Percentiles rank a stretch among this genome's conserved stretches.
phyloP scores from a whole-genome alignment of 2,113 vertebrate genomes.

The Microtus oregoni region DNA sequence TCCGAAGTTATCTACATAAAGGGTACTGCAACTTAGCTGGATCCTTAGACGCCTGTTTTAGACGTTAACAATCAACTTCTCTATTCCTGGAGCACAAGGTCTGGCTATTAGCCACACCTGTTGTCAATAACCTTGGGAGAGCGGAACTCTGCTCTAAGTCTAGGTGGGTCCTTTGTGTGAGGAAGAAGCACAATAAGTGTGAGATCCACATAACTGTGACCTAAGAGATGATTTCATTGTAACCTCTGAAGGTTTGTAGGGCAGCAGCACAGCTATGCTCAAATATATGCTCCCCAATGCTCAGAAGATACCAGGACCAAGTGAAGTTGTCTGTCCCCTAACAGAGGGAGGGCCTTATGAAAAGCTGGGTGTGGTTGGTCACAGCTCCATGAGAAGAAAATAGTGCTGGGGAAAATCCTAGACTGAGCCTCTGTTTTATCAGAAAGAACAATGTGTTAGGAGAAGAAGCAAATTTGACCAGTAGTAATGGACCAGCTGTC shows the following conservation, averaged over 20 bases:
- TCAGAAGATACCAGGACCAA: not conserved
- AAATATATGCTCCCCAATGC: not conserved
- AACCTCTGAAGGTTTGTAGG: not conserved
- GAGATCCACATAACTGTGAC: rapidly evolving
- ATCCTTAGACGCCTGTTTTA: too few relatives aligned
- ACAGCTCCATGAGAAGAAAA: not conserved
- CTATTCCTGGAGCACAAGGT: too few relatives aligned
- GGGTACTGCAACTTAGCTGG: too few relatives aligned
- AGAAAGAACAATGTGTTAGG: not conserved
- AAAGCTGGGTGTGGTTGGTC: rapidly evolving
- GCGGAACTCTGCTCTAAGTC: too few relatives aligned
- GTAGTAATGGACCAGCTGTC: not conserved
- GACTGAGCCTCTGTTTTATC: not conserved
- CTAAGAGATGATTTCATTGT: not conserved
- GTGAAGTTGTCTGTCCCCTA: rapidly evolving
- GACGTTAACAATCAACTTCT: too few relatives aligned
- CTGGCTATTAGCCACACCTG: too few relatives aligned
- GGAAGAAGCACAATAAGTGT: too few relatives aligned
- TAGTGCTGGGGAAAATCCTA: rapidly evolving
- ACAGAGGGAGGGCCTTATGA: rapidly evolving
- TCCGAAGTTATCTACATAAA: too few relatives aligned
- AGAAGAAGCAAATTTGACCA: not conserved
- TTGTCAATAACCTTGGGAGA: too few relatives aligned
- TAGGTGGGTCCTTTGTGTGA: too few relatives aligned
- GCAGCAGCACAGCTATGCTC: too few relatives aligned